Base-by-base conservation (phyloP, 2,113 vertebrate genomes). In the Sus scrofa region DNA sequence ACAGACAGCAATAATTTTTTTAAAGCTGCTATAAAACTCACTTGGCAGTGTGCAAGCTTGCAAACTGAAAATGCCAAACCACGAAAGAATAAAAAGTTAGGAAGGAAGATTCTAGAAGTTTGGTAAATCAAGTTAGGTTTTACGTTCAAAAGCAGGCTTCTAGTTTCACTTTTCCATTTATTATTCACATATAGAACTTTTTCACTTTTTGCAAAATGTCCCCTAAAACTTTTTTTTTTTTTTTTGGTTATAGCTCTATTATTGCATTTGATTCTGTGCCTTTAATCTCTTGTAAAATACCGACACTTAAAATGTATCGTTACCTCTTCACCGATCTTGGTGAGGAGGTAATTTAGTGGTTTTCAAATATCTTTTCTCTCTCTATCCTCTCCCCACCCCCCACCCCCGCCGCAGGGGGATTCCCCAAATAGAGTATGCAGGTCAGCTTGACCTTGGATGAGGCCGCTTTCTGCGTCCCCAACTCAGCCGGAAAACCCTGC, bases 241-340 rank as follows among this genome's bases (percentile, higher is more conserved):
- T 12, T 56, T 37, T 52, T 32, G 56, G n/a, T 18, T 77, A 78
- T 82, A 60, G 15, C 22, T 54, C 34, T 71, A 58, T 78, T 70
- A 89, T 27, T 86, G 19, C 83, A 93, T 86, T 92, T 54, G 44
- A 87, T 71, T 94, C 34, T 58, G 30, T 82, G 77, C 15, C 22
- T 82, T 93, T 52, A 71, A 44, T 67, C 30, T 74, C 85, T 92
- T 82, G 71, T 79, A 92, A 96, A 94, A 90, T 37, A 83, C 52
- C 86, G 68, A 89, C n/a, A 24, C 26, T 88, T 30, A 92, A 74
- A 84, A 77, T n/a, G 58, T 37, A 34, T 73, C 63, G 16, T 37
- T 37, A 27, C 13, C 19, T 50, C 81, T 88, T 27, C 94, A 82
- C 26, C 0, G 7, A 78, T 27, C 44, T 56, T 68, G 71, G 13